Percentiles rank a stretch among this genome's conserved stretches.
phyloP scores from a whole-genome alignment of 2,797 vertebrate genomes.

The Muscicapa striata region DNA sequence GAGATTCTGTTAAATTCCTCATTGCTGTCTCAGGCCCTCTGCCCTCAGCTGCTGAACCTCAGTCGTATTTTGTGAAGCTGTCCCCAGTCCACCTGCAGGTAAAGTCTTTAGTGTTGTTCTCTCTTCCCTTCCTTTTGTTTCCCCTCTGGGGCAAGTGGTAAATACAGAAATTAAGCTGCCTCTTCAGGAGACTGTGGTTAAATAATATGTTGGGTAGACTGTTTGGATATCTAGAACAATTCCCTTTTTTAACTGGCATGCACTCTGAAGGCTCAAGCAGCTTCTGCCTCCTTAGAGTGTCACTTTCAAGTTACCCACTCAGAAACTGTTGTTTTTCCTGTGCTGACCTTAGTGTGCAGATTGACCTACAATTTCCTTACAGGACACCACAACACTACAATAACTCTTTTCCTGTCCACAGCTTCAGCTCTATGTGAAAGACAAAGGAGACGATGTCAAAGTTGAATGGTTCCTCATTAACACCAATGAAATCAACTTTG shows the following conservation, averaged over 20 bases:
- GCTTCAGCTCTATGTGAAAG: constrained; percentile 87
- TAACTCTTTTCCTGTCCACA: constrained; percentile 58
- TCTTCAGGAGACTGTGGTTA: neutral
- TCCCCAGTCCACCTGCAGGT: constrained; percentile 90
- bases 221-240: neutral
- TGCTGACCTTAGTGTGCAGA: neutral
- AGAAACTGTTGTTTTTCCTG: neutral
- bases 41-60: neutral
- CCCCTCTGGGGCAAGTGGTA: neutral
- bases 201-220: neutral
- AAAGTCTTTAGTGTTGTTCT: constrained; percentile 12
- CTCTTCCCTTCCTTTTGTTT: neutral
- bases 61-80: constrained; percentile 81
- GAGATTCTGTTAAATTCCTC: constrained; percentile 84
- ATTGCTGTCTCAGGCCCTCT: constrained; percentile 63
- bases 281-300: neutral
- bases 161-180: neutral
- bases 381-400: neutral
- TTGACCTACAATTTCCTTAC: neutral
- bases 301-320: neutral
- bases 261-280: neutral
- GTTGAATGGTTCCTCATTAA: constrained; percentile 84
- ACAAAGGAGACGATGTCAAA: constrained; percentile 80
- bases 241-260: neutral
- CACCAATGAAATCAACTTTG: constrained; percentile 74